Evolutionary conservation across 2,113 vertebrate species (phyloP), one percentile per base, ranked within the genome.

Genomic region (Marmota flaviventris): DNA sequence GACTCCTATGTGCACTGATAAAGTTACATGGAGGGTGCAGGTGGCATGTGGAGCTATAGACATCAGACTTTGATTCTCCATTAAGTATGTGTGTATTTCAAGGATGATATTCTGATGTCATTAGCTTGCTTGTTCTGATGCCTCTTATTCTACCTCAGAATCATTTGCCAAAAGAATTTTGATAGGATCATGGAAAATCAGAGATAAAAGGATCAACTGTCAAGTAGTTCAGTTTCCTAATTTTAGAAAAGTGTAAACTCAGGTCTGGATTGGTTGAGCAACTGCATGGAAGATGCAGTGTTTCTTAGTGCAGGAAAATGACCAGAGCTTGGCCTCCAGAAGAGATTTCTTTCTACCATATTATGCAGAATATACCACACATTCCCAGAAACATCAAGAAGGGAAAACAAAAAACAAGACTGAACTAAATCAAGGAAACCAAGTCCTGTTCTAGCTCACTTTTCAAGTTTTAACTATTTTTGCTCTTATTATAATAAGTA

Each of bases 391-490:
- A 93, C 7, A 63, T 17, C 77, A 10, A n/a, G 25, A 56, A 32
- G 2, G 42, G 11, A 16, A 77, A 22, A 51, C 3, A 37, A 65
- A 58, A 48, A 63, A 94, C 24, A 48, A 85, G 37, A 58, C 2
- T 42, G 16, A 90, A 4, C 17, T 86, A 70, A 89, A 65, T 56
- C 45, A 79, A 32, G 32, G 37, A 94, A 76, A 75, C 18, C 8
- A 82, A 67, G 37, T 65, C 53, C 39, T 93, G 6, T 48, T 92
- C 37, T 8, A 70, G 51, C 18, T 86, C n/a, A 78, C 77, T 34
- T 73, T 96, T 72, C 13, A 77, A 65, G 32, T 56, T 94, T 93
- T 72, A 95, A 58, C 14, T 92, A 18, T 94, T 70, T 76, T 63
- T 76, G 18, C 24, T 86, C 85, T 89, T 69, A 77, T 56, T 94